phyloP scores from a whole-genome alignment of 2,113 vertebrate species.

The Neodontobutis hainanensis region DNA sequence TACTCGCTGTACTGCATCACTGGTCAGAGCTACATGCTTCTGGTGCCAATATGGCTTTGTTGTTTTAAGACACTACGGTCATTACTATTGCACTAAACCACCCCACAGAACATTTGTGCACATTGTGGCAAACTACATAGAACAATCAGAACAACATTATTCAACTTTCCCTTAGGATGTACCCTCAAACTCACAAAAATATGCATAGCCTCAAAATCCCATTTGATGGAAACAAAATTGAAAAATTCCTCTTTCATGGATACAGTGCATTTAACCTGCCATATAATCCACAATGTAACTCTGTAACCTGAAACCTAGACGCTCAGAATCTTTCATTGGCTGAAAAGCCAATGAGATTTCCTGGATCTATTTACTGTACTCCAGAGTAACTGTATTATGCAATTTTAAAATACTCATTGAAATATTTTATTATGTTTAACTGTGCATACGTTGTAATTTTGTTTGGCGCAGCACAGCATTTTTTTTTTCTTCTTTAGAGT shows the following conservation, averaged over 20 bases:
- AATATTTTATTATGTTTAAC: not conserved
- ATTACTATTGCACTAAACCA: not conserved
- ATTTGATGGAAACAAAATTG: too few relatives aligned
- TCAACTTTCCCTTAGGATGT: too few relatives aligned
- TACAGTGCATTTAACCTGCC: not conserved
- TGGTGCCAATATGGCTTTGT: slow-evolving; percentile 36
- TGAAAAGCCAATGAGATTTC: too few relatives aligned
- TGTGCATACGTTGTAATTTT: slow-evolving; percentile 53
- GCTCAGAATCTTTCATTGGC: too few relatives aligned
- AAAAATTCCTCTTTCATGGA: not conserved
- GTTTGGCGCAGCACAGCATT: slow-evolving; percentile 79
- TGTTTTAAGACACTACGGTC: slow-evolving; percentile 42
- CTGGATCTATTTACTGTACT: not conserved
- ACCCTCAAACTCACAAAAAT: too few relatives aligned
- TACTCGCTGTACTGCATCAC: slow-evolving; percentile 42
- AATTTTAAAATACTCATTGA: not conserved
- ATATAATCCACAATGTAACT: not conserved
- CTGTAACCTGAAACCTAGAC: not conserved
- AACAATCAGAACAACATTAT: too few relatives aligned
- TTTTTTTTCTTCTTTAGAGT: slow-evolving; percentile 82
- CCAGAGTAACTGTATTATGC: not conserved
- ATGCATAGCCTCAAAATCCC: too few relatives aligned
- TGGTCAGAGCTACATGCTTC: slow-evolving; percentile 16
- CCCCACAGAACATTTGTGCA: not conserved
- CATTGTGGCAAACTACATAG: not conserved